Percentiles rank a stretch among this genome's conserved stretches.
These are phyloP conservation scores for Albula glossodonta DNA, from an alignment of 2,113 vertebrate genomes.

Conservation along the genomic window DNA sequence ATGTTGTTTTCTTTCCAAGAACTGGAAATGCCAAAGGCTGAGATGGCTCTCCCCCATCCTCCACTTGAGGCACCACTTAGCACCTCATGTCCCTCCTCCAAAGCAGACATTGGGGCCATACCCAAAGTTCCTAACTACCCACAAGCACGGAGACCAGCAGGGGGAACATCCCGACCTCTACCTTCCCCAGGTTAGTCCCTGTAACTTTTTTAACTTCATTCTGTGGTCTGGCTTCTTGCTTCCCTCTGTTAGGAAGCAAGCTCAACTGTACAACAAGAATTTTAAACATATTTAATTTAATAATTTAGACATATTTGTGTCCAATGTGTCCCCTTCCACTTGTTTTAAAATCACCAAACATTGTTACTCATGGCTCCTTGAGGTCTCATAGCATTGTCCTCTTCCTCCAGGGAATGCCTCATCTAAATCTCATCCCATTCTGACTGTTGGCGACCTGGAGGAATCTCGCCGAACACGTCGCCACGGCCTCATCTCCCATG, in stretches of 20 bases:
- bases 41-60: constrained; percentile 43
- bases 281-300: neutral
- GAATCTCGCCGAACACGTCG: constrained; percentile 74
- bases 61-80: constrained; percentile 60
- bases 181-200: constrained; percentile 79
- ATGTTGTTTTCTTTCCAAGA: constrained; percentile 45
- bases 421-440: constrained; percentile 78
- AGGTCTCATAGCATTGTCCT: constrained; percentile 28
- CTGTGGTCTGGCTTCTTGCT: neutral
- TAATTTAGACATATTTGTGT: neutral
- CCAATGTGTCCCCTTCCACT: neutral
- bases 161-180: constrained; percentile 80
- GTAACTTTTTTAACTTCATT: neutral
- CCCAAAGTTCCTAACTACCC: constrained; percentile 77
- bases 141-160: constrained; percentile 79
- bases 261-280: neutral
- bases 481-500: constrained; percentile 57
- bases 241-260: neutral
- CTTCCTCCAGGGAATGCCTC: constrained; percentile 59
- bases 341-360: no score
- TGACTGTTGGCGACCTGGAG: constrained; percentile 80
- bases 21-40: constrained; percentile 51
- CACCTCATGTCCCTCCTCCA: constrained; percentile 63
- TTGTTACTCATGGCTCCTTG: neutral
- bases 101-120: constrained; percentile 67